A percentile compares a stretch with the other conserved stretches of the same genome.
Evolutionary conservation across 2,888 invertebrate genomes (phyloP).

Genomic region (Diachrysia chrysitis): DNA sequence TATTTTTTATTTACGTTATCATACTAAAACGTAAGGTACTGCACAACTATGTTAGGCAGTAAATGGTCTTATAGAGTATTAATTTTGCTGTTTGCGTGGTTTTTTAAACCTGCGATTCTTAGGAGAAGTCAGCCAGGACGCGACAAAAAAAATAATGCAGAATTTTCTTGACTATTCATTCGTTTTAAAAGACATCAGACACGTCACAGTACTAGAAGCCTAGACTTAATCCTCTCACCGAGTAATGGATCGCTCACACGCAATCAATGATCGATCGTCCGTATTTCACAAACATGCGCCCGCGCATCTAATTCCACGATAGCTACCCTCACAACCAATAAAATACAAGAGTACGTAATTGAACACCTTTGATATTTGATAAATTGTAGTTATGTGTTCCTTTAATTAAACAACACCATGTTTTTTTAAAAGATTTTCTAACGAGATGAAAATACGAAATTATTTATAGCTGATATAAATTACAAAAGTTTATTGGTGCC

Average conservation of each 20-base stretch:
- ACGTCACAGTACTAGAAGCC: constrained; percentile 39
- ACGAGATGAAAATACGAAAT: too few species aligned
- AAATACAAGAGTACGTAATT: constrained; percentile 66
- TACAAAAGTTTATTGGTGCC: not conserved
- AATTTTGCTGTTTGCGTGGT: not conserved
- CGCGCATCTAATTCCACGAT: constrained; percentile 62
- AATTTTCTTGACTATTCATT: not conserved
- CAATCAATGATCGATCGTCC: constrained; percentile 63
- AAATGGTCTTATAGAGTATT: not conserved
- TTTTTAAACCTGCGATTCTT: too few species aligned
- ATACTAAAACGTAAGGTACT: not conserved
- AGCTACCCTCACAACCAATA: constrained; percentile 57
- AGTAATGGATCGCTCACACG: constrained; percentile 63
- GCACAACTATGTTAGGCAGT: not conserved
- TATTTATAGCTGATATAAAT: not conserved
- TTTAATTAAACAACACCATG: constrained; percentile 7
- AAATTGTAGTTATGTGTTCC: constrained; percentile 40
- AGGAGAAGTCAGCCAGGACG: too few species aligned
- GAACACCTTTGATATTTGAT: constrained; percentile 62
- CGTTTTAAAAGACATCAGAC: constrained; percentile 12
- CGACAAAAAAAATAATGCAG: not conserved
- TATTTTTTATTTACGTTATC: not conserved
- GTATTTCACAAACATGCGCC: constrained; percentile 51
- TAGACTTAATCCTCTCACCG: constrained; percentile 48
- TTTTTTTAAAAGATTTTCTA: not conserved